Evolutionary conservation across 2,113 vertebrate genomes (phyloP).

Genomic region (Eubucco bourcierii): DNA sequence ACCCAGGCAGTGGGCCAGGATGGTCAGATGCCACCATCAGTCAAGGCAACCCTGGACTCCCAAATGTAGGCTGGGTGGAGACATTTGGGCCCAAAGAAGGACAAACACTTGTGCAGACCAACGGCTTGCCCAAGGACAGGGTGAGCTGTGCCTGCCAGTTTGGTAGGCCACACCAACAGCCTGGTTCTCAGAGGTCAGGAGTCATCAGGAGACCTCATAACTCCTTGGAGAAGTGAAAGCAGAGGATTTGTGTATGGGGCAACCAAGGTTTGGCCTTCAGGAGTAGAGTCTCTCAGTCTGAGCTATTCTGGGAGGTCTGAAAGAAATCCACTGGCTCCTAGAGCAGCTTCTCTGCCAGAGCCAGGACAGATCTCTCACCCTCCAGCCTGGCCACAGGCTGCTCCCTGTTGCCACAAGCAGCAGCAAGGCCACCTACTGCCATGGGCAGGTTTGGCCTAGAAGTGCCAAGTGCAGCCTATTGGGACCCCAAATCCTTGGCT

Average conservation of each 20-base stretch:
- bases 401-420: background rate
- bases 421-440: background rate
- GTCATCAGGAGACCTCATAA: background rate
- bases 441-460: background rate
- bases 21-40: constrained; percentile 41
- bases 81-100: background rate
- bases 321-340: background rate
- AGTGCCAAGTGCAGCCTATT: background rate
- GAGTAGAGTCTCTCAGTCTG: background rate
- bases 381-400: background rate
- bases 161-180: background rate
- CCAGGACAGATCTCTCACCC: background rate
- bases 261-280: background rate
- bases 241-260: background rate
- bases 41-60: background rate
- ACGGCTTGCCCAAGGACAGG: background rate
- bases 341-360: background rate
- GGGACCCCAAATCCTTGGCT: background rate
- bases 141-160: background rate
- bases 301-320: background rate
- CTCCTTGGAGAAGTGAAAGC: background rate
- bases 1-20: background rate
- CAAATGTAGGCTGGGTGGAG: background rate
- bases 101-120: background rate
- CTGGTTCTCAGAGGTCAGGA: background rate